Conservation (phyloP, 2,113 vertebrate species). For the Acanthochromis polyacanthus region DNA sequence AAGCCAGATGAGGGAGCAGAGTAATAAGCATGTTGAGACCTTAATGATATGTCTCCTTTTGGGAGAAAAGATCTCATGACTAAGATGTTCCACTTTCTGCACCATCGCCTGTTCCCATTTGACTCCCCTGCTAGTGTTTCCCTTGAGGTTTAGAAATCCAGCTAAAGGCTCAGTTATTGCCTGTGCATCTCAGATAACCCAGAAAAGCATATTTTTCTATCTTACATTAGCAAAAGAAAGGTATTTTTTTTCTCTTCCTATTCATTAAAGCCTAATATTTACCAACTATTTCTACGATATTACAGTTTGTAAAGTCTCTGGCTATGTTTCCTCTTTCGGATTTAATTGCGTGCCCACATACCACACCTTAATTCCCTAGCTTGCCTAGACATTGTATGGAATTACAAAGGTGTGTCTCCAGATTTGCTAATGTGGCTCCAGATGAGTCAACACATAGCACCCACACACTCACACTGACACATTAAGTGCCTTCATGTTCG, state of each 20-base stretch:
- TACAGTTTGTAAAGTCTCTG: not conserved
- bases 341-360: conserved; percentile 46
- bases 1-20: conserved; percentile 59
- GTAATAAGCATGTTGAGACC: conserved; percentile 79
- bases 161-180: conserved; percentile 14
- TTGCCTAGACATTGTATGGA: conserved; percentile 76
- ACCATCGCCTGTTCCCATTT: conserved; percentile 16
- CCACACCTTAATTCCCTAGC: conserved; percentile 83
- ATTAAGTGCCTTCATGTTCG: conserved; percentile 71
- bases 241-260: not conserved
- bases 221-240: not conserved
- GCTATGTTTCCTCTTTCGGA: conserved; percentile 25
- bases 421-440: conserved; percentile 64
- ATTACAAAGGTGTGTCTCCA: conserved; percentile 79
- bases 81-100: conserved; percentile 75
- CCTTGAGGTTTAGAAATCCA: conserved; percentile 45
- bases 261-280: not conserved
- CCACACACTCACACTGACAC: conserved; percentile 42
- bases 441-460: conserved; percentile 57
- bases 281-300: not conserved
- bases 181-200: conserved; percentile 31
- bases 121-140: conserved; percentile 52
- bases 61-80: conserved; percentile 71
- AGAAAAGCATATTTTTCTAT: not conserved
- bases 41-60: conserved; percentile 79